These are phyloP conservation scores for Saturnia japonica DNA, from an alignment of 2,888 invertebrate genomes.

Conservation along the genomic window DNA sequence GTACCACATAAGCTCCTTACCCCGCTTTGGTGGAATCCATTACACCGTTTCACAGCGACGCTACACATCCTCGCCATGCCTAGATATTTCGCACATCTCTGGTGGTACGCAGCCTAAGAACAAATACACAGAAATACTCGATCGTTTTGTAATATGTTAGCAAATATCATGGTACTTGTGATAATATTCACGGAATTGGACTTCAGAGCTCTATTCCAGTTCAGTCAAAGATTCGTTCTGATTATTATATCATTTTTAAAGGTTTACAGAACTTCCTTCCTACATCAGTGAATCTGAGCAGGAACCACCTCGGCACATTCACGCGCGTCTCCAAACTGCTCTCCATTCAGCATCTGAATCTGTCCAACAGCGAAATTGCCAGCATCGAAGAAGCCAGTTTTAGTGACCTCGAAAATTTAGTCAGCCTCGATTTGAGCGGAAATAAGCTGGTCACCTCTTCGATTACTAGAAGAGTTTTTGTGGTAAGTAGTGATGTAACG, in stretches of 20 bases:
- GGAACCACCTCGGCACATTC: conserved; percentile 58
- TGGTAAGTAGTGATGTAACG: conserved; percentile 67
- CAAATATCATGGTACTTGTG: too few relatives aligned
- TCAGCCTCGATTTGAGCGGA: conserved; percentile 83
- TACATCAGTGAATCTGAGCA: conserved; percentile 52
- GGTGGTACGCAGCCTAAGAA: too few relatives aligned
- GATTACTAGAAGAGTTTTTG: conserved; percentile 81
- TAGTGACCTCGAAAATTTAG: conserved; percentile 79
- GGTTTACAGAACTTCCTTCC: conserved; percentile 41
- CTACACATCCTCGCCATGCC: too few relatives aligned
- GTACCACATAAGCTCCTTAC: too few relatives aligned
- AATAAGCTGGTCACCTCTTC: conserved; percentile 82
- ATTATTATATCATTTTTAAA: conserved; percentile 32
- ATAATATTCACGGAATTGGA: neutral
- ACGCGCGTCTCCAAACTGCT: conserved; percentile 71
- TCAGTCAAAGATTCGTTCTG: neutral
- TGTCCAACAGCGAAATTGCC: conserved; percentile 82
- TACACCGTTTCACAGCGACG: too few relatives aligned
- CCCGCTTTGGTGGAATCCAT: too few relatives aligned
- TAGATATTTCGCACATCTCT: too few relatives aligned
- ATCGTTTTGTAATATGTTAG: too few relatives aligned
- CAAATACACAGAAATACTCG: too few relatives aligned
- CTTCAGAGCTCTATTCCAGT: neutral
- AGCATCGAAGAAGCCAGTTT: conserved; percentile 82
- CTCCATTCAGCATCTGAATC: conserved; percentile 72